Evolutionary conservation across 2,797 vertebrate species (phyloP), one percentile per base, ranked within the genome.

Genomic region (Podargus strigoides): DNA sequence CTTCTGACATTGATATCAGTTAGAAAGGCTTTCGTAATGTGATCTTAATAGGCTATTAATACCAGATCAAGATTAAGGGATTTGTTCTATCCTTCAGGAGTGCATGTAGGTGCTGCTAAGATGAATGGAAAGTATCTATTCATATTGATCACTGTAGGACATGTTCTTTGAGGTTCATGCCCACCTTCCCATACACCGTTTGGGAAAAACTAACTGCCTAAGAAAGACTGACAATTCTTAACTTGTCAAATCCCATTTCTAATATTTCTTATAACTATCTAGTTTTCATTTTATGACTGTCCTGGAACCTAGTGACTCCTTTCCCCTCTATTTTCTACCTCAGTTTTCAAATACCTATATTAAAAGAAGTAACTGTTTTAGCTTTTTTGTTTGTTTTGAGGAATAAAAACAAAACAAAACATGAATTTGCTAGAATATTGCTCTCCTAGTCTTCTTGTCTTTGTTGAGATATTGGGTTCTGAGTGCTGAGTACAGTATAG

Each of bases 41-140:
- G 79, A 89, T 95, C 32, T 96, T 97, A 95, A 95, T 89, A 86
- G 70, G 53, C 53, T 96, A 34, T 94, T 97, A 96, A 95, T 94
- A 93, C 52, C 41, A 72, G 39, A 41, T 52, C 12, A 62, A 89
- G 81, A 95, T 92, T 91, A 97, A 94, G 76, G 85, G 86, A 84
- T 90, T 97, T 95, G 36, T 82, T 94, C 50, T 73, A 21, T 66
- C 18, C 46, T 80, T 86, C 73, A 90, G 85, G 58, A 87, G 32
- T 74, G 26, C 39, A 22, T 41, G 50, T 63, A 85, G 67, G 39
- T 78, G 27, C 36, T 59, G n/a, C 47, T 30, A 87, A 75, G 18
- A 85, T 59, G 21, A 93, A 89, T 77, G 37, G 41, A 76, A 92
- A 67, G 14, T 66, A 77, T 80, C 37, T 74, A 12, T 37, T 68